Percentiles rank a stretch among this genome's conserved stretches.
phyloP scores from a whole-genome alignment of 2,888 invertebrate genomes.

The Nezara viridula region DNA sequence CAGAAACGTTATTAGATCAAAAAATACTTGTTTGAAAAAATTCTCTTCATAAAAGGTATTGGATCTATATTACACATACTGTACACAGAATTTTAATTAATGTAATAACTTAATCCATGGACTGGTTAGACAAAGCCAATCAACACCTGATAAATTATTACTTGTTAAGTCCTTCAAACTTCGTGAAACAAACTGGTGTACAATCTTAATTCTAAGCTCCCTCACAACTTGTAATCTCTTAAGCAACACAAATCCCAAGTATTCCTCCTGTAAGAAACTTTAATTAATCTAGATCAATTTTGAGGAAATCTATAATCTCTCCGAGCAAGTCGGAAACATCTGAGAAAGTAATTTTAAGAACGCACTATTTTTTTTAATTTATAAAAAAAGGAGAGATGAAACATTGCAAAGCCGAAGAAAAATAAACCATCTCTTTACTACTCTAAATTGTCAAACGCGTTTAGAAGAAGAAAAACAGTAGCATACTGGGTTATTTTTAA shows the following conservation, averaged over 20 bases:
- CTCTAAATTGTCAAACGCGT: background rate
- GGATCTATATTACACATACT: background rate
- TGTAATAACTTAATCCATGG: background rate
- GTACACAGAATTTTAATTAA: background rate
- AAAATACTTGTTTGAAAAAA: no score
- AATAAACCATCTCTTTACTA: background rate
- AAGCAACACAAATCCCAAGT: slow-evolving; percentile 45
- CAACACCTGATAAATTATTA: slow-evolving; percentile 29
- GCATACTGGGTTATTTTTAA: no score
- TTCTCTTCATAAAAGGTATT: background rate
- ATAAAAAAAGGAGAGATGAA: background rate
- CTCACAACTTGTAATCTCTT: slow-evolving; percentile 36
- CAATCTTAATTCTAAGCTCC: slow-evolving; percentile 30
- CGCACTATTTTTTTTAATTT: background rate
- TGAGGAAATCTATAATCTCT: background rate
- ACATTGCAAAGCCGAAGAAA: background rate
- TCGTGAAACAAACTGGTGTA: slow-evolving; percentile 2
- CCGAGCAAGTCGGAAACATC: background rate
- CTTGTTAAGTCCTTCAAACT: slow-evolving; percentile 32
- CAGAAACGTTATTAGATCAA: no score
- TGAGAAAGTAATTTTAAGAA: background rate
- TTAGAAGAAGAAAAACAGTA: background rate
- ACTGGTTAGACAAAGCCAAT: background rate
- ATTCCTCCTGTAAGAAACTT: background rate
- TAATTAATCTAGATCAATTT: slow-evolving; percentile 35